These are phyloP conservation scores for Sylvia borin DNA, from an alignment of 2,797 vertebrate genomes.

Conservation along the genomic window DNA sequence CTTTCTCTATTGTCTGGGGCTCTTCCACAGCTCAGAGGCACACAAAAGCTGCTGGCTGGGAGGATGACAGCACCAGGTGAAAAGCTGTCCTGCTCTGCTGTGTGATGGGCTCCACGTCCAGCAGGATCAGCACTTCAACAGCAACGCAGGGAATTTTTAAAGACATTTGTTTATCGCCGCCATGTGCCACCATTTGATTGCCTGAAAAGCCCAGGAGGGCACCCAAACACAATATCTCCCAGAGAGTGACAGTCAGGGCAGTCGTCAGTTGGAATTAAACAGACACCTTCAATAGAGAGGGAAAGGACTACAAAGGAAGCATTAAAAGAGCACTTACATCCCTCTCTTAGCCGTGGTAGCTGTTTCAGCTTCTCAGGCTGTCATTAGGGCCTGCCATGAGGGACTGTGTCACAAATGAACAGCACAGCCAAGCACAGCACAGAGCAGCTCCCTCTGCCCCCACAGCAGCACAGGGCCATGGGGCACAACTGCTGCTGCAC, in stretches of 20 bases:
- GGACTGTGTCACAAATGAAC: neutral
- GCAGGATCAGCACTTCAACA: neutral
- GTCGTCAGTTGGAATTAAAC: neutral
- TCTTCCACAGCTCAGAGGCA: neutral
- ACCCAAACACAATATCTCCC: neutral
- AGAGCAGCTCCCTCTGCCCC: neutral
- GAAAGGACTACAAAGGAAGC: slow-evolving; percentile 25
- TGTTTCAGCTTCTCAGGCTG: neutral
- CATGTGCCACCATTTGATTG: neutral
- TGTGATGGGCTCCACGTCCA: neutral
- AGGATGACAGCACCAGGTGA: neutral
- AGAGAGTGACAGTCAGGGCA: slow-evolving; percentile 18
- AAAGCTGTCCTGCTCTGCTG: neutral
- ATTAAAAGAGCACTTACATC: neutral
- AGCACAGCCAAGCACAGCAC: neutral
- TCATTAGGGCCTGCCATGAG: neutral
- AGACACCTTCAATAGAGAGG: neutral
- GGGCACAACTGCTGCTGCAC: neutral
- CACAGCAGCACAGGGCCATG: neutral
- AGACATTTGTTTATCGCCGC: neutral
- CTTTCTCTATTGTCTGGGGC: neutral
- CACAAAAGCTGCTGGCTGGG: neutral
- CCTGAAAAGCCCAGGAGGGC: slow-evolving; percentile 55
- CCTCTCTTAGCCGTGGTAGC: neutral
- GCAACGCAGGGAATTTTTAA: neutral